These are phyloP conservation scores for Xestobium rufovillosum DNA, from an alignment of 2,888 invertebrate species.

Conservation along the genomic window DNA sequence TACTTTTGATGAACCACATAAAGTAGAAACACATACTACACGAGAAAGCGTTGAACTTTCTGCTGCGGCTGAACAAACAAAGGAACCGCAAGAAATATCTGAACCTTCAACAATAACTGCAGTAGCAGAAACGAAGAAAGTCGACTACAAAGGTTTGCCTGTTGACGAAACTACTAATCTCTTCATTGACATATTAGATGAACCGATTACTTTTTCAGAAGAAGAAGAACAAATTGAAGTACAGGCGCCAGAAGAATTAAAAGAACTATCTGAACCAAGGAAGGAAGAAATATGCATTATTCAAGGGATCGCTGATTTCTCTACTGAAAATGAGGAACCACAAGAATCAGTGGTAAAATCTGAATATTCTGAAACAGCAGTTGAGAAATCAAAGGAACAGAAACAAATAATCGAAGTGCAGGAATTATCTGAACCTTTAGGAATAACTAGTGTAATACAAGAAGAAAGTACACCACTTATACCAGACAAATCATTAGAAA, in stretches of 20 bases:
- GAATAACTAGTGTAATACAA: background rate
- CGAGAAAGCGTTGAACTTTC: too few relatives aligned
- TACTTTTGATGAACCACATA: too few relatives aligned
- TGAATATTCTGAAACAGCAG: too few relatives aligned
- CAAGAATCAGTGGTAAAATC: conserved; percentile 43
- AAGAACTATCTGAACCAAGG: too few relatives aligned
- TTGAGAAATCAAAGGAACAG: background rate
- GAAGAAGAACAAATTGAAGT: conserved; percentile 10
- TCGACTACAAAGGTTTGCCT: conserved; percentile 26
- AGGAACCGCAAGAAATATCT: background rate
- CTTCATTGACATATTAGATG: conserved; percentile 31
- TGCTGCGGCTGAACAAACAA: too few relatives aligned
- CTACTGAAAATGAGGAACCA: too few relatives aligned
- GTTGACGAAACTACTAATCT: conserved; percentile 24
- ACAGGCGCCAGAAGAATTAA: background rate
- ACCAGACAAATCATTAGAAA: too few relatives aligned
- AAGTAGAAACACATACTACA: too few relatives aligned
- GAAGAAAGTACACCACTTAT: conserved; percentile 20
- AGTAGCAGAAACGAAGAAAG: conserved; percentile 7
- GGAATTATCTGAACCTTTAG: background rate
- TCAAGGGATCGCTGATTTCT: too few relatives aligned
- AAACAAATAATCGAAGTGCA: too few relatives aligned
- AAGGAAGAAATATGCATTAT: too few relatives aligned
- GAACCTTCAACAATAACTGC: background rate
- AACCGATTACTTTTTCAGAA: conserved; percentile 31